These are phyloP conservation scores for Antheraea yamamai DNA, from an alignment of 2,888 invertebrate genomes.

Conservation along the genomic window DNA sequence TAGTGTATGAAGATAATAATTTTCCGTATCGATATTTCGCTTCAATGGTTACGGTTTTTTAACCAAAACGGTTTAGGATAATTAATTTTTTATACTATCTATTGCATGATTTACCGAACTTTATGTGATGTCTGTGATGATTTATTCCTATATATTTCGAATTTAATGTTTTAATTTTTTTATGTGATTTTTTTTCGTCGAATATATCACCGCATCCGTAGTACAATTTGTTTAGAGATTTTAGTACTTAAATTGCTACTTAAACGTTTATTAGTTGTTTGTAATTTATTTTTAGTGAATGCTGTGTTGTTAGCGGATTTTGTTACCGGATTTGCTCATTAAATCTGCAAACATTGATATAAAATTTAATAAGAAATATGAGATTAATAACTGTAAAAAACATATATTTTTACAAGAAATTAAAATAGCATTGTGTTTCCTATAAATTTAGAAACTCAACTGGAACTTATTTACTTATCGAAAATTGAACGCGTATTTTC, in stretches of 20 bases:
- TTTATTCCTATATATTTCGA: constrained; percentile 73
- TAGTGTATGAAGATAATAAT: background rate
- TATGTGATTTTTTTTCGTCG: constrained; percentile 38
- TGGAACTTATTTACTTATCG: background rate
- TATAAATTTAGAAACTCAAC: background rate
- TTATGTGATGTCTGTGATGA: constrained; percentile 52
- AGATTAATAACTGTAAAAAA: background rate
- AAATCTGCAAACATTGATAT: background rate
- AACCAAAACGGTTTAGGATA: background rate
- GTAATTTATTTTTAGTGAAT: background rate
- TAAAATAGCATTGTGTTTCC: background rate
- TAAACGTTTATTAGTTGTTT: background rate
- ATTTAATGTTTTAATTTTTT: constrained; percentile 56
- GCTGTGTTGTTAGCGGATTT: background rate
- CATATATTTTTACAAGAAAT: background rate
- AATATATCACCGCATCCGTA: constrained; percentile 22
- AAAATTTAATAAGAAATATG: no score
- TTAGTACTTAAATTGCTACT: constrained; percentile 8
- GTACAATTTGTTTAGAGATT: constrained; percentile 25
- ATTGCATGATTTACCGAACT: constrained; percentile 51
- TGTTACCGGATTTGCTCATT: background rate
- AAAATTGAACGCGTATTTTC: background rate
- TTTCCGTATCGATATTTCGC: background rate
- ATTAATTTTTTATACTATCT: background rate
- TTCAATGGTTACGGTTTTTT: background rate